phyloP scores from a whole-genome alignment of 2,888 invertebrate species.

The Agrotis clavis region DNA sequence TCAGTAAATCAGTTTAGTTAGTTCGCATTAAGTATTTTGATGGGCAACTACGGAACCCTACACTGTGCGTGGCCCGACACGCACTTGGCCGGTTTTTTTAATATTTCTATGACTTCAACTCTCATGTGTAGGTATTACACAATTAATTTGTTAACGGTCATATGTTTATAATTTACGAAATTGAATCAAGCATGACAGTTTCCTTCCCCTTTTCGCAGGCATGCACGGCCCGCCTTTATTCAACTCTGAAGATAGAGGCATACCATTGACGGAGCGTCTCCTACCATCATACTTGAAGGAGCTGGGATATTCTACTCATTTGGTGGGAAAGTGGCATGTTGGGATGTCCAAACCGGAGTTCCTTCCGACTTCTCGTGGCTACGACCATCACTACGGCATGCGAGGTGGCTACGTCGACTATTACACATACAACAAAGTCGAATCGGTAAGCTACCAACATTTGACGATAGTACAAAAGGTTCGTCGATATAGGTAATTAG shows the following conservation, averaged over 20 bases:
- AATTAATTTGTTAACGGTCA: conserved; percentile 5
- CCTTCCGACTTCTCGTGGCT: conserved; percentile 94
- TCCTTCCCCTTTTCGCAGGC: conserved; percentile 72
- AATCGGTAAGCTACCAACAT: conserved; percentile 76
- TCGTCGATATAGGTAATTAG: conserved; percentile 45
- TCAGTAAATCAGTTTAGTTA: too few relatives aligned
- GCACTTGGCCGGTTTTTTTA: too few relatives aligned
- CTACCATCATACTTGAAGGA: conserved; percentile 92
- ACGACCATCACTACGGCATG: conserved; percentile 95
- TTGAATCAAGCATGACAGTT: conserved; percentile 19
- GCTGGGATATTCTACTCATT: conserved; percentile 94
- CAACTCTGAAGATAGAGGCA: conserved; percentile 87
- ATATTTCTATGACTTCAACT: too few relatives aligned
- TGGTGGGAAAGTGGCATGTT: conserved; percentile 98
- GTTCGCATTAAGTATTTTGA: too few relatives aligned
- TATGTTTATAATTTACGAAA: not conserved
- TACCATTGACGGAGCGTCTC: conserved; percentile 89
- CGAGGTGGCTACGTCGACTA: conserved; percentile 95
- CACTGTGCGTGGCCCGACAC: too few relatives aligned
- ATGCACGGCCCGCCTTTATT: conserved; percentile 86
- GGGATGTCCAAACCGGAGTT: conserved; percentile 94
- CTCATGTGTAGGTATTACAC: not conserved
- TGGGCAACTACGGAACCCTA: too few relatives aligned
- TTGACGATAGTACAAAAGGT: conserved; percentile 37
- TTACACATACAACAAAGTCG: conserved; percentile 90